Conservation (phyloP, 2,888 invertebrate genomes). For the Nycteola revayana region DNA sequence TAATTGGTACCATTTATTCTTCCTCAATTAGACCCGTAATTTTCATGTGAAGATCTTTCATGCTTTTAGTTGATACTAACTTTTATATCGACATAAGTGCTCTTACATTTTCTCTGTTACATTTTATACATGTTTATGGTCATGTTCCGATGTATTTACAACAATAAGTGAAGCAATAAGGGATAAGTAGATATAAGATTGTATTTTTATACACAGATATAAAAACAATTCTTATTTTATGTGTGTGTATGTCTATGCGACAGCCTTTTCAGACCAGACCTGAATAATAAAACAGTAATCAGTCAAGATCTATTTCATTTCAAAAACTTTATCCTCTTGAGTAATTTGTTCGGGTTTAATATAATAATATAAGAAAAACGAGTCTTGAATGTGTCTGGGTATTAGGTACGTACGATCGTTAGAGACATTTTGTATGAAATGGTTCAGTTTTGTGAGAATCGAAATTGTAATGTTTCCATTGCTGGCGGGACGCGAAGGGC, state of each 20-base stretch:
- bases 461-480: slow-evolving; percentile 28
- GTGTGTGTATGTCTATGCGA: no score
- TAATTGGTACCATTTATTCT: slow-evolving; percentile 24
- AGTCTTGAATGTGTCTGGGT: not conserved
- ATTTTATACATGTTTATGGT: no score
- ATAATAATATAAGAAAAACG: not conserved
- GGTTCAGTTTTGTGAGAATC: slow-evolving; percentile 7
- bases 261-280: slow-evolving; percentile 1
- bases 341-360: no score
- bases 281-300: slow-evolving; percentile 9
- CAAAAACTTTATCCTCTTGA: no score
- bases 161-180: no score
- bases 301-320: slow-evolving; percentile 5
- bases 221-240: no score
- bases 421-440: slow-evolving; percentile 6
- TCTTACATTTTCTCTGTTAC: not conserved
- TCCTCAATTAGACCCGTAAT: slow-evolving; percentile 8
- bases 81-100: slow-evolving; percentile 3
- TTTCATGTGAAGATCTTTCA: slow-evolving; percentile 4
- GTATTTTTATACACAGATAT: no score
- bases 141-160: no score
- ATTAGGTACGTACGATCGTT: no score
- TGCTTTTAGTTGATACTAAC: slow-evolving; percentile 9
- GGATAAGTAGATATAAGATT: no score
- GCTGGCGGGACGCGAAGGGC: slow-evolving; percentile 32